Conservation (phyloP, 2,113 vertebrate genomes). For the Pycnonotus jocosus region DNA sequence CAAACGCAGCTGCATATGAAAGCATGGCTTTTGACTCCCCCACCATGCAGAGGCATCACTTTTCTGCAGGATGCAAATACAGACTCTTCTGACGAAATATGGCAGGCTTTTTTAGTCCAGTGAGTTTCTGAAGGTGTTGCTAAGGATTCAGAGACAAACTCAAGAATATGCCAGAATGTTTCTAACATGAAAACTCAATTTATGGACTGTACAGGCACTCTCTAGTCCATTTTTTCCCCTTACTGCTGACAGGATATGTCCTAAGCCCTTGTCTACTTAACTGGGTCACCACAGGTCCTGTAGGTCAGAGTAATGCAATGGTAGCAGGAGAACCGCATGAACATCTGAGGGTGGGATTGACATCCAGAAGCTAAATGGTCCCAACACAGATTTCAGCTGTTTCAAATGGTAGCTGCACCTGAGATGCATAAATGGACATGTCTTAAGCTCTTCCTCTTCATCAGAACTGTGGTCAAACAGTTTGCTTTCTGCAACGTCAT, state of each 20-base stretch:
- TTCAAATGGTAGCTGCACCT: not conserved
- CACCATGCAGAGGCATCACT: not conserved
- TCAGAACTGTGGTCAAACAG: not conserved
- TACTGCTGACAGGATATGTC: not conserved
- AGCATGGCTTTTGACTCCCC: not conserved
- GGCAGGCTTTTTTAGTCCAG: not conserved
- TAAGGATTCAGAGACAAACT: not conserved
- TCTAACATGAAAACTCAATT: not conserved
- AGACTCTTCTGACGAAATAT: not conserved
- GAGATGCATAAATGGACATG: accelerated
- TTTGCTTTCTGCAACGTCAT: not conserved
- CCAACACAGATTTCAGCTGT: not conserved
- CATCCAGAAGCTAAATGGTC: not conserved
- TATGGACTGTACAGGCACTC: not conserved
- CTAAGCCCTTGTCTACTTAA: not conserved
- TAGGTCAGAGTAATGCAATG: not conserved
- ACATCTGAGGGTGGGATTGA: not conserved
- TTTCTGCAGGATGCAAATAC: not conserved
- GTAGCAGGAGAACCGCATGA: not conserved
- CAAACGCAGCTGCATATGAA: not conserved
- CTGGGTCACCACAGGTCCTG: not conserved
- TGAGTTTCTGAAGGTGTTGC: not conserved
- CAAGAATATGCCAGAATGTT: not conserved
- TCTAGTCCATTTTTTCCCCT: not conserved
- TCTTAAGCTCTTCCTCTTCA: not conserved